A percentile compares a stretch with the other conserved stretches of the same genome.
Conservation (phyloP, 2,113 vertebrate genomes). For the Atrichornis clamosus region DNA sequence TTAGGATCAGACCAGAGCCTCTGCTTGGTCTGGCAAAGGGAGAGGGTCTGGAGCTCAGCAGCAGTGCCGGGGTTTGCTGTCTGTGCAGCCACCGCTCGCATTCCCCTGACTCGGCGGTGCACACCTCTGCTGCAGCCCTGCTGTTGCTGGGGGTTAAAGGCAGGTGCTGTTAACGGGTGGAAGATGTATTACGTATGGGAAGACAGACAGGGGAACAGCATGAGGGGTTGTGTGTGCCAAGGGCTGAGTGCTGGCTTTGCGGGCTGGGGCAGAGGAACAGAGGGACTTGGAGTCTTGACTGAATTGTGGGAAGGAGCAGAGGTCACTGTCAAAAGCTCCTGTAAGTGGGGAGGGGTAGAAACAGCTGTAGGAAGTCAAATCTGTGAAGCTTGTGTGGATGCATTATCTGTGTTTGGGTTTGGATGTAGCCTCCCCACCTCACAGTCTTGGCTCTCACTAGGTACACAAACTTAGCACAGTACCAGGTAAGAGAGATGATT, state of each 20-base stretch:
- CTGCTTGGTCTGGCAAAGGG: background rate
- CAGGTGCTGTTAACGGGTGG: rapidly evolving
- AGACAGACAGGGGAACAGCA: rapidly evolving
- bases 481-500: background rate
- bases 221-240: background rate
- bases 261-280: background rate
- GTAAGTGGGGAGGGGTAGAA: background rate
- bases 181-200: background rate
- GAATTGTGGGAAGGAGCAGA: background rate
- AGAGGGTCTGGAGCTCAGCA: background rate
- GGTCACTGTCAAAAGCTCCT: background rate
- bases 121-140: background rate
- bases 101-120: rapidly evolving
- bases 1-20: background rate
- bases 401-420: background rate
- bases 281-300: background rate
- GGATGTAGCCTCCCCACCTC: background rate
- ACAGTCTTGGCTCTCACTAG: background rate
- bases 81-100: rapidly evolving
- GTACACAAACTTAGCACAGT: background rate
- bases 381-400: background rate
- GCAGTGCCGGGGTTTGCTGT: background rate
- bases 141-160: background rate
- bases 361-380: background rate
- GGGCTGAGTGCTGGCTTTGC: background rate